Base-by-base conservation (phyloP, 2,797 vertebrate genomes). In the Botia kubotai region DNA sequence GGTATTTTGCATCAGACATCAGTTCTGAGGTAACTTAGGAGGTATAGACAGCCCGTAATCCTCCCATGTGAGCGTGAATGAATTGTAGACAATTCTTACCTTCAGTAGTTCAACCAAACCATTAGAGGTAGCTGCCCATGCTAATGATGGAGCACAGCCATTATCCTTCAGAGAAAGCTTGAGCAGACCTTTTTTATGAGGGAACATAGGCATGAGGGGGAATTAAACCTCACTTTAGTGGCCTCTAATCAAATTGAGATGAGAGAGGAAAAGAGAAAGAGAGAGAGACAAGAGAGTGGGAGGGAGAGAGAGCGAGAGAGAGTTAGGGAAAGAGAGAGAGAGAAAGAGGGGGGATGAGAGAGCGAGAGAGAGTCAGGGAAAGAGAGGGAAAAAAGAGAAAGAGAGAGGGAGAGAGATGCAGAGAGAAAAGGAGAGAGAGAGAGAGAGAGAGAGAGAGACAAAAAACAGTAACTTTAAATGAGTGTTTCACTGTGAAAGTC, bases 161-260 rank as follows among this genome's bases (percentile, higher is more conserved):
- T 84, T 79, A 70, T 55, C 52, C 50, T 53, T 71, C 6, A 46
- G 11, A 52, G 69, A 80, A 53, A 11, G 23, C 6, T n/a, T 95
- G 95, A 6, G 96, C 96, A 84, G 96, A 96, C 87, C 97, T 97
- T 87, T 26, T 97, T 97, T 88, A 80, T 75, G 29, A 72, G 72
- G 48, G 53, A 50, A 19, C 55, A 60, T 62, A 62, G 67, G 50
- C 29, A 17, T 80, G 60, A 83, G 79, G 74, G 75, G 69, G 67
- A 82, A 84, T 82, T 75, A 85, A 50, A 48, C 73, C 80, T 74
- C 79, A 85, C 84, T 87, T 60, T 67, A 68, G 69, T 66, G 76
- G 69, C 57, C 86, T 63, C 82, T 84, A 81, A 84, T 84, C 83
- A 62, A 75, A 84, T 86, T 48, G 48, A 36, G 52, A 26, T 10